Evolutionary conservation across 2,113 vertebrate species (phyloP), one percentile per base, ranked within the genome.

Genomic region (Nyctereutes procyonoides): DNA sequence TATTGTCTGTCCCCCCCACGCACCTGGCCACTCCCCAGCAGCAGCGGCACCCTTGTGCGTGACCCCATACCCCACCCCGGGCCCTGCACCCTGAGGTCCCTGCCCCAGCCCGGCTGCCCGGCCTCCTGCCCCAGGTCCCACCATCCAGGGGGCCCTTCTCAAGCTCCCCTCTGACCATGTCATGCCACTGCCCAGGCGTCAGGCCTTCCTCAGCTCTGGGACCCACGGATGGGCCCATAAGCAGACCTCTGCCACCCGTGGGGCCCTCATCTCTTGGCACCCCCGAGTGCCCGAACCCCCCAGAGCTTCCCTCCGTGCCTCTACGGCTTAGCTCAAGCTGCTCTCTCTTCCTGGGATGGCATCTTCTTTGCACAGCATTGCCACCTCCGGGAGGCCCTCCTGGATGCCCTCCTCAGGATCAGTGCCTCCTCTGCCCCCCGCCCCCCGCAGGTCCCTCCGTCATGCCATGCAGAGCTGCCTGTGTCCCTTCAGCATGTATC

Each of bases 301-400:
- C 13, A 1, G 14, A 76, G 69, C 11, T 43, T 22, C 60, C 67
- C 38, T 24, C 22, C 24, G 30, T 2, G 4, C 53, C 80, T n/a
- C 84, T 0, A 0, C 16, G 38, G 82, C 71, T 92, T 79, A 32
- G 15, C 30, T 76, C 26, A 43, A 67, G 60, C 62, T n/a, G n/a
- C 19, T 15, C 0, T 17, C 51, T 85, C 63, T 26, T 13, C 58
- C 84, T 51, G 58, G 73, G 17, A 17, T 12, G 48, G 19, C 32
- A 4, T 58, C 53, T 53, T 67, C 69, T 51, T 14, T 30, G 14
- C 8, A 30, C 28, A 24, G 32, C 38, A 8, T 6, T 43, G n/a
- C 62, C 55, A 32, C 94, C 87, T 90, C 94, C 26, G 80, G 81
- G 94, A 80, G 96, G 90, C 51, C 90, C 82, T 96, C 90, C 87